Evolutionary conservation across 2,113 vertebrate species (phyloP).

Genomic region (Nothobranchius kuhntae): DNA sequence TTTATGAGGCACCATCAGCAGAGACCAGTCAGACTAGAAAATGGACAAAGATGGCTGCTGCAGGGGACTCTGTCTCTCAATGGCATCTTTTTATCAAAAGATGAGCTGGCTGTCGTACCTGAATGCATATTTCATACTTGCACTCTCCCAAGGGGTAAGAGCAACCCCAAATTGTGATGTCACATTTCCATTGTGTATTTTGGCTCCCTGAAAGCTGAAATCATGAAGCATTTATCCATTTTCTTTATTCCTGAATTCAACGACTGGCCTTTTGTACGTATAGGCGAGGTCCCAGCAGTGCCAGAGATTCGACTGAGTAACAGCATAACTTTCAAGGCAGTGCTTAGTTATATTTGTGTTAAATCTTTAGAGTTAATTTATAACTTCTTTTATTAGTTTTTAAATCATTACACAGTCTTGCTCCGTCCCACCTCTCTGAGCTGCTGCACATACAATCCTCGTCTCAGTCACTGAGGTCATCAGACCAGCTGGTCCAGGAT

Average conservation of each 20-base stretch:
- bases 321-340: background rate
- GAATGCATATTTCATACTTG: slow-evolving; percentile 54
- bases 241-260: background rate
- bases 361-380: background rate
- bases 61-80: slow-evolving; percentile 49
- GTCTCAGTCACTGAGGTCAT: too few species aligned
- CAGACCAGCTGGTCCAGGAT: too few species aligned
- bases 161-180: slow-evolving; percentile 17
- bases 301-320: background rate
- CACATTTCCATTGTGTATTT: slow-evolving; percentile 15
- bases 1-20: slow-evolving; percentile 69
- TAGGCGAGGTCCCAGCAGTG: background rate
- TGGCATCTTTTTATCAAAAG: slow-evolving; percentile 54
- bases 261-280: background rate
- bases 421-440: too few species aligned
- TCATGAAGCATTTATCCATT: background rate
- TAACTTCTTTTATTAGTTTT: too few species aligned
- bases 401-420: too few species aligned
- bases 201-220: slow-evolving; percentile 7
- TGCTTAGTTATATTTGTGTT: background rate
- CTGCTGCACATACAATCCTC: too few species aligned
- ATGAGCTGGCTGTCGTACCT: slow-evolving; percentile 39
- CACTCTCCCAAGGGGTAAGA: slow-evolving; percentile 6
- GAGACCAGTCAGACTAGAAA: slow-evolving; percentile 66
- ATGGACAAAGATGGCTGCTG: slow-evolving; percentile 61